These are phyloP conservation scores for Stenurella melanura DNA, from an alignment of 2,888 invertebrate genomes.

Conservation along the genomic window DNA sequence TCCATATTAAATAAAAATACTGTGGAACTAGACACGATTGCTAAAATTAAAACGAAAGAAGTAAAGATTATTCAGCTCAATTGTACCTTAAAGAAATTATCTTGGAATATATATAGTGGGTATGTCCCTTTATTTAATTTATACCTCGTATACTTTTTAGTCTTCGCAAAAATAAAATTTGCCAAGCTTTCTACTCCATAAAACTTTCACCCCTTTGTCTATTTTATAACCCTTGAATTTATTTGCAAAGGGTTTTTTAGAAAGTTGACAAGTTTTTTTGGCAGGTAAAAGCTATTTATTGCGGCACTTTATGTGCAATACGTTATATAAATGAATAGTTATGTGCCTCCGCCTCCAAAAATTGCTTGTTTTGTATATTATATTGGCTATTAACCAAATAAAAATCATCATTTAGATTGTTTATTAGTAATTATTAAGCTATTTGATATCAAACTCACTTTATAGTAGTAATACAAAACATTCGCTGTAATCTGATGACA, in stretches of 20 bases:
- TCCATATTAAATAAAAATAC: too few species aligned
- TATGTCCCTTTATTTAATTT: not conserved
- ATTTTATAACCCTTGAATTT: conserved; percentile 33
- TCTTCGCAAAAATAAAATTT: conserved; percentile 10
- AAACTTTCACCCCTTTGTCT: conserved; percentile 39
- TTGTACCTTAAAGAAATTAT: not conserved
- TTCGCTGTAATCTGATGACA: conserved; percentile 65
- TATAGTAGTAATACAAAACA: conserved; percentile 64
- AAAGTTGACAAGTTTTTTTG: conserved; percentile 26
- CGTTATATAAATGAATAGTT: not conserved
- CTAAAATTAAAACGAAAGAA: not conserved
- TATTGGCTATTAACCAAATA: conserved; percentile 64
- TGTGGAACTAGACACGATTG: not conserved
- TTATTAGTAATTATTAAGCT: conserved; percentile 64
- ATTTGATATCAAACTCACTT: conserved; percentile 65
- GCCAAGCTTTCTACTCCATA: conserved; percentile 23
- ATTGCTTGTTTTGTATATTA: conserved; percentile 24
- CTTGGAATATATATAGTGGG: not conserved
- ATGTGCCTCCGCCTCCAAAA: not conserved
- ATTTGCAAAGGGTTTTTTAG: conserved; percentile 36
- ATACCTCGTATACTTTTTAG: not conserved
- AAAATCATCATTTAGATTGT: conserved; percentile 65
- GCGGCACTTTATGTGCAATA: not conserved
- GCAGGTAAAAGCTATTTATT: conserved; percentile 10
- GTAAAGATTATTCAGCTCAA: not conserved